Evolutionary conservation across 1,140 invertebrate genomes (phyloP).

Genomic region (Cardiocondyla obscurior): DNA sequence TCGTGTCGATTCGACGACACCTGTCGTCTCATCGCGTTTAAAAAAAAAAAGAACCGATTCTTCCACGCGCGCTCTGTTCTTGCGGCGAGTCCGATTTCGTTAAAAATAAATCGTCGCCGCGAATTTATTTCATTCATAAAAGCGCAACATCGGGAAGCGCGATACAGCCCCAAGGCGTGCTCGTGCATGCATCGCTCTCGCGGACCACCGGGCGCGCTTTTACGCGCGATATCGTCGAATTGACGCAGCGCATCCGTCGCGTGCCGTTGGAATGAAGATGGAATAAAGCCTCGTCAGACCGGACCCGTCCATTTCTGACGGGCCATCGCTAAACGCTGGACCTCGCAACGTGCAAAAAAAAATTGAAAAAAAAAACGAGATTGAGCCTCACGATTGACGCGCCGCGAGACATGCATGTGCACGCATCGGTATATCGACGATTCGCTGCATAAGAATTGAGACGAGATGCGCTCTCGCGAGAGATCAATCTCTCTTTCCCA

Average conservation of each 20-base stretch:
- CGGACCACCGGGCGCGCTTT: conserved; percentile 17
- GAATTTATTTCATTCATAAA: conserved; percentile 23
- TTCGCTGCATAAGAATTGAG: background rate
- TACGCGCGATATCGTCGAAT: conserved; percentile 41
- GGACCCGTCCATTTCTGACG: conserved; percentile 40
- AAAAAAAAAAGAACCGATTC: background rate
- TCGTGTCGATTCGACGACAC: background rate
- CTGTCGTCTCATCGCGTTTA: background rate
- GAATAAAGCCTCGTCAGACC: conserved; percentile 34
- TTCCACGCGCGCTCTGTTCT: background rate
- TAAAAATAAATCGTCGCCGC: background rate
- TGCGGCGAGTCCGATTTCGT: background rate
- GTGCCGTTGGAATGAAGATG: conserved; percentile 23
- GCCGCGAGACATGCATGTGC: conserved; percentile 27
- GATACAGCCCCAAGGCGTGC: conserved; percentile 32
- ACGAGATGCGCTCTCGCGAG: background rate
- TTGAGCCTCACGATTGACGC: conserved; percentile 32
- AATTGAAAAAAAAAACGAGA: too few species aligned
- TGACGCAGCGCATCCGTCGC: conserved; percentile 27
- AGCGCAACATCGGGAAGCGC: conserved; percentile 15
- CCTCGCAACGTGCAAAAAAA: conserved; percentile 36
- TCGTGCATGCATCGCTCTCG: conserved; percentile 32
- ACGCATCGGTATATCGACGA: background rate
- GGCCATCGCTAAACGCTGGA: conserved; percentile 30
- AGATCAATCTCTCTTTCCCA: background rate